Conservation (phyloP, 2,113 vertebrate species). For the Bungarus multicinctus region DNA sequence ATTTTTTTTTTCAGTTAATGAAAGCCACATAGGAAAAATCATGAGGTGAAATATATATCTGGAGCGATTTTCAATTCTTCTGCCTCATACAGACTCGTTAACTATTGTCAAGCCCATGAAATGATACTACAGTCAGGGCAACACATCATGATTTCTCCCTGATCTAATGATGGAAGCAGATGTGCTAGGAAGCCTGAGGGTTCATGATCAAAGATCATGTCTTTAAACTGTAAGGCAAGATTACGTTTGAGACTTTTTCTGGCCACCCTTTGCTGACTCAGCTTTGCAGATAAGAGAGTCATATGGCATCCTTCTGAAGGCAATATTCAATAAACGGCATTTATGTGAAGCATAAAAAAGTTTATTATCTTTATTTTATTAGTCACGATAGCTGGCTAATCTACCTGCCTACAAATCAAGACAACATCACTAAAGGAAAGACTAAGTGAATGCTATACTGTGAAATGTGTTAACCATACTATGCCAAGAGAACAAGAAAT, state of each 20-base stretch:
- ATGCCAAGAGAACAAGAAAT: not conserved
- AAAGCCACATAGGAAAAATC: not conserved
- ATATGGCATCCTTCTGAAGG: not conserved
- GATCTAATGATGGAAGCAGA: constrained; percentile 32
- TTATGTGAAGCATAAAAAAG: not conserved
- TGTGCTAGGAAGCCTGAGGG: not conserved
- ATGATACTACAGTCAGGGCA: not conserved
- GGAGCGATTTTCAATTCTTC: not conserved
- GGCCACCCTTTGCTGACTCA: accelerated
- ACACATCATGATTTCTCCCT: not conserved
- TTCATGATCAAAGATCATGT: not conserved
- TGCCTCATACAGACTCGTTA: not conserved
- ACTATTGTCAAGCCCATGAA: not conserved
- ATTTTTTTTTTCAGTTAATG: not conserved
- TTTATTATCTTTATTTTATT: not conserved
- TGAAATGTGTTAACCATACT: not conserved
- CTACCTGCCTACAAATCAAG: not conserved
- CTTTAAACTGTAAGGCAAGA: not conserved
- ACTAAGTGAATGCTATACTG: not conserved
- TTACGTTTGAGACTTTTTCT: not conserved
- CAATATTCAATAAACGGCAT: not conserved
- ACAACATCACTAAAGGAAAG: not conserved
- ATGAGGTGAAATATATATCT: not conserved
- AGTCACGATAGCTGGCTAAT: not conserved
- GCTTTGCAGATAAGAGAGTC: constrained; percentile 42